A percentile compares a stretch with the other conserved stretches of the same genome.
Conservation (phyloP, 2,797 vertebrate species). For the Manis crassicaudata region DNA sequence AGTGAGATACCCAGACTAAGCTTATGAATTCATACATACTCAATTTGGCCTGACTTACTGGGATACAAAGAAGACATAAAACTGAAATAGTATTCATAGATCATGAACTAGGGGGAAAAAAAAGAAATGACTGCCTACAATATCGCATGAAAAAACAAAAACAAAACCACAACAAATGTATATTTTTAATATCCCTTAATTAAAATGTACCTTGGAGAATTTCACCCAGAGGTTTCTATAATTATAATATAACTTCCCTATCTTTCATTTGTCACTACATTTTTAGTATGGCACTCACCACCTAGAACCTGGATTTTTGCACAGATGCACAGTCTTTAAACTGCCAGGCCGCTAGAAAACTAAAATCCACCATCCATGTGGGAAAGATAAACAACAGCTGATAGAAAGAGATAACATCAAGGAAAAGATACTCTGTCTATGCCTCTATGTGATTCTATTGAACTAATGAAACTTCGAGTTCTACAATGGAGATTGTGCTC, state of each 20-base stretch:
- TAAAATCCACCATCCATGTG: not conserved
- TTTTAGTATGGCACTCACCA: not conserved
- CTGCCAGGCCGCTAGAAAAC: not conserved
- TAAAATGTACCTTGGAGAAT: not conserved
- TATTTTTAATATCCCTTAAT: not conserved
- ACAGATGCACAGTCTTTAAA: not conserved
- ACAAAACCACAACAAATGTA: not conserved
- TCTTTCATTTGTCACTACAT: not conserved
- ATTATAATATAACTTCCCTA: not conserved
- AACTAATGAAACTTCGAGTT: not conserved
- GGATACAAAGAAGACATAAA: not conserved
- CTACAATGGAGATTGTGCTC: not conserved
- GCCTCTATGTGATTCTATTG: not conserved
- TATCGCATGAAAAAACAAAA: not conserved
- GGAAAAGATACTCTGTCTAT: not conserved
- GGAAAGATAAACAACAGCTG: not conserved
- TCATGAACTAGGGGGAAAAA: not conserved
- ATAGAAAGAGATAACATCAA: not conserved
- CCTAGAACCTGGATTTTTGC: not conserved
- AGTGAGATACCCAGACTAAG: not conserved
- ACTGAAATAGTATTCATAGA: not conserved
- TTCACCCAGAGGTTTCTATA: not conserved
- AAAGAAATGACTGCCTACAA: not conserved
- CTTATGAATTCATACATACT: not conserved
- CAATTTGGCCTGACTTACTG: not conserved